These are phyloP conservation scores for Myodes glareolus DNA, from an alignment of 2,113 vertebrate species.

Conservation along the genomic window DNA sequence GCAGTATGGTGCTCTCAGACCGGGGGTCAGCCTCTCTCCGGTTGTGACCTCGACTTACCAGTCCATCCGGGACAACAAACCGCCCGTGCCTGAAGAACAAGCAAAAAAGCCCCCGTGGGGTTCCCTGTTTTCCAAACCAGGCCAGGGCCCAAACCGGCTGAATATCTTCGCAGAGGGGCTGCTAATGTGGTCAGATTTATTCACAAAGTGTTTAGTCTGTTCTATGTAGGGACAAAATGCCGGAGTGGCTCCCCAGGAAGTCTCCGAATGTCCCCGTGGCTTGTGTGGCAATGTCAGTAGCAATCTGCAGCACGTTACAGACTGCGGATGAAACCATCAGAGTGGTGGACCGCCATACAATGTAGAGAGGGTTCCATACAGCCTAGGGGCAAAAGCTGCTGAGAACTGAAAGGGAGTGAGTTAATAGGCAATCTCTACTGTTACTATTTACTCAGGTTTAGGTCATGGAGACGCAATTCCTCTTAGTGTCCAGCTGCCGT, in stretches of 20 bases:
- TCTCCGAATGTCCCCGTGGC: conserved; percentile 23
- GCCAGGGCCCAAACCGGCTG: neutral
- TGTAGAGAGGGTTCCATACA: neutral
- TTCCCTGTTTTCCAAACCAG: neutral
- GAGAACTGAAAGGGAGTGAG: neutral
- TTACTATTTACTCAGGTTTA: conserved; percentile 16
- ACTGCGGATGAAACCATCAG: neutral
- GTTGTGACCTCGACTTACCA: neutral
- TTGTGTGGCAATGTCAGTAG: neutral
- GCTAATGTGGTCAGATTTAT: neutral
- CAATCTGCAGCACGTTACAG: neutral
- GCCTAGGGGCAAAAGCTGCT: neutral
- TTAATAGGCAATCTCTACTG: neutral
- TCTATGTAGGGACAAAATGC: neutral
- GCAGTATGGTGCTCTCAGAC: neutral
- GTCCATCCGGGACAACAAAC: neutral
- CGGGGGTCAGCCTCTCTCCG: neutral
- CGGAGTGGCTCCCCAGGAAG: neutral
- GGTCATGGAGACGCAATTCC: neutral
- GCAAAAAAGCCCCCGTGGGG: neutral
- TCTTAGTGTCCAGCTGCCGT: neutral
- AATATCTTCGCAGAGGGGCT: conserved; percentile 11
- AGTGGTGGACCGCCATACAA: neutral
- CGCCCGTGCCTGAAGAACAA: neutral
- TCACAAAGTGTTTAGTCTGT: neutral